Evolutionary conservation across 2,888 invertebrate genomes (phyloP).

Genomic region (Protula sp.): DNA sequence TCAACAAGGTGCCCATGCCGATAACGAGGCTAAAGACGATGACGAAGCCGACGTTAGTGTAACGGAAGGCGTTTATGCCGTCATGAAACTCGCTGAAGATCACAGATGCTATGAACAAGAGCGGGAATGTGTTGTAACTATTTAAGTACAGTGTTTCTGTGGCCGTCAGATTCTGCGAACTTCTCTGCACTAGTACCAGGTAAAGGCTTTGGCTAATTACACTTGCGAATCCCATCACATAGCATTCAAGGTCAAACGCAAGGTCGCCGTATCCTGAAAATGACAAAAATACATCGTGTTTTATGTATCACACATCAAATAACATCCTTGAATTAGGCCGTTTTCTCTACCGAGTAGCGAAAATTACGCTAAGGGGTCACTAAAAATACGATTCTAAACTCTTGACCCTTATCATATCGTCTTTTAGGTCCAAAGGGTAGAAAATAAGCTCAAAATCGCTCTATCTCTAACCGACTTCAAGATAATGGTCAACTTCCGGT

Average conservation of each 20-base stretch:
- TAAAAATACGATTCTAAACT: too few species aligned
- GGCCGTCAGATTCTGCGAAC: slow-evolving; percentile 41
- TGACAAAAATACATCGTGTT: too few species aligned
- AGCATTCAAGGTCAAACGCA: slow-evolving; percentile 48
- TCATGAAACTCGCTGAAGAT: slow-evolving; percentile 33
- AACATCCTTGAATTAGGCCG: too few species aligned
- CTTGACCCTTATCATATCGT: too few species aligned
- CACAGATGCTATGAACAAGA: slow-evolving; percentile 37
- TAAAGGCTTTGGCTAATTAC: slow-evolving; percentile 54
- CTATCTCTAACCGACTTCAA: too few species aligned
- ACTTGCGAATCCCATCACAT: slow-evolving; percentile 50
- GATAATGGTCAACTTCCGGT: too few species aligned
- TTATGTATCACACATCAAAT: too few species aligned
- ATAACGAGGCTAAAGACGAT: slow-evolving; percentile 41
- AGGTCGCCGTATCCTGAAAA: slow-evolving; percentile 54
- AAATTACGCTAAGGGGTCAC: too few species aligned
- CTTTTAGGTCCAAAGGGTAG: too few species aligned
- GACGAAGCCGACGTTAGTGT: slow-evolving; percentile 35
- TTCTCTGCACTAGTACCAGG: slow-evolving; percentile 53
- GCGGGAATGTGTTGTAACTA: slow-evolving; percentile 51
- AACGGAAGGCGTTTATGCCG: slow-evolving; percentile 13
- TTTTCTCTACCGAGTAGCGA: too few species aligned
- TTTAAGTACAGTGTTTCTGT: slow-evolving; percentile 52
- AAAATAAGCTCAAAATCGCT: too few species aligned
- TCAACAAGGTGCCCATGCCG: slow-evolving; percentile 48